Evolutionary conservation across 1,140 invertebrate species (phyloP), one percentile per base, ranked within the genome.

Genomic region (Drosophila murphyi): DNA sequence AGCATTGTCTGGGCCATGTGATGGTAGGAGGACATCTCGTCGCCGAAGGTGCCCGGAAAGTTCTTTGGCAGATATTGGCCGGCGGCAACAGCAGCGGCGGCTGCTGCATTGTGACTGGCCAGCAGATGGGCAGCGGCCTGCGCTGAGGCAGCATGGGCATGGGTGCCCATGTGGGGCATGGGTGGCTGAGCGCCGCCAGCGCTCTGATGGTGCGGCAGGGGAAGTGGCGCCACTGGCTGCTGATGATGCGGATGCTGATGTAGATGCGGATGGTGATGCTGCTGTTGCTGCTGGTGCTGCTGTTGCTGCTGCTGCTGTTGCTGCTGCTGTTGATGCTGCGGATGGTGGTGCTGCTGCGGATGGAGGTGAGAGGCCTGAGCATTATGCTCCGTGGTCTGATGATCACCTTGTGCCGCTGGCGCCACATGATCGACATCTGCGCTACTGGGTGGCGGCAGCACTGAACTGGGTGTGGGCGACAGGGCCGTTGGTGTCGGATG

Each of bases 1-100:
- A 92, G 78, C 91, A 92, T 92, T 5, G 91, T 89, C 35, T 92
- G 91, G 39, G 91, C 82, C 68, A 92, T 90, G 71, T 91, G 91
- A 47, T 92, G 91, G 61, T 92, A 92, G 43, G 90, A 91, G 39
- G 91, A 88, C 87, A 91, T 82, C 31, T 92, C 91, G 57, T 92
- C 91, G 10, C 75, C 78, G 32, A 92, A 92, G 72, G 57, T 83
- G 7, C 86, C 70, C 2, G 90, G 55, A 52, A 92, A 92, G 65
- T 82, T 92, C 78, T 91, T 92, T 28, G 91, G 91, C 71, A 92
- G 64, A 78, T 92, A 92, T 54, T 91, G 89, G 4, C 88, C 91
- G 7, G 91, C 91, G 41, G 85, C 91, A 7, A 81, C 90, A 0
- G 88, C 90, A 0, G 90, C 90, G 4, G 85, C 90, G 0, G 90